phyloP scores from a whole-genome alignment of 2,113 vertebrate genomes.

The Oreochromis spilurus region DNA sequence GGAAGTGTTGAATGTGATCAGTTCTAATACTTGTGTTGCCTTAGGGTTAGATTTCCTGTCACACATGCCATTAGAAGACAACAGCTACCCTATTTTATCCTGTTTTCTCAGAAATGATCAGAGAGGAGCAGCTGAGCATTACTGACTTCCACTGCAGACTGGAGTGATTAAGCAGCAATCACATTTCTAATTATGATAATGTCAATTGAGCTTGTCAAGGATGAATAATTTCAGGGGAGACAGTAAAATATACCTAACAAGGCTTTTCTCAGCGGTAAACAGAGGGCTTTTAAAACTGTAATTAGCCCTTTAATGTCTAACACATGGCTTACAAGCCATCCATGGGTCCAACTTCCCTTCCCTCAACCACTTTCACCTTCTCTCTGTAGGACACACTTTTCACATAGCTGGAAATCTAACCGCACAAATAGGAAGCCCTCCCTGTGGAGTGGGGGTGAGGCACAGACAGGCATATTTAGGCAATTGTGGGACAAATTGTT shows the following conservation, averaged over 20 bases:
- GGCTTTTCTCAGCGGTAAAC: constrained; percentile 70
- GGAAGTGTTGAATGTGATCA: constrained; percentile 8
- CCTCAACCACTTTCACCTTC: constrained; percentile 49
- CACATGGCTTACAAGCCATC: constrained; percentile 66
- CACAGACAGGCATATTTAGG: constrained; percentile 37
- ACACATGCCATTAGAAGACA: constrained; percentile 16
- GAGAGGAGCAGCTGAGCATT: constrained; percentile 24
- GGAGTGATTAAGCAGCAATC: constrained; percentile 61
- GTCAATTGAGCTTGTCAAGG: constrained; percentile 75
- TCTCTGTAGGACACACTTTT: constrained; percentile 62
- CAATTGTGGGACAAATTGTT: constrained; percentile 62
- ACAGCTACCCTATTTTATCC: constrained; percentile 38
- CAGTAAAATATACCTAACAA: constrained; percentile 76
- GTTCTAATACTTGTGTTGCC: neutral
- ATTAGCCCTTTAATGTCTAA: constrained; percentile 77
- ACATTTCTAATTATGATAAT: constrained; percentile 72
- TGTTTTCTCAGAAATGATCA: constrained; percentile 43
- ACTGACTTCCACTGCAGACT: constrained; percentile 40
- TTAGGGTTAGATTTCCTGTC: neutral
- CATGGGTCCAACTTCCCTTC: constrained; percentile 53
- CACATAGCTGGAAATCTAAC: constrained; percentile 67
- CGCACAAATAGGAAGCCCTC: constrained; percentile 58
- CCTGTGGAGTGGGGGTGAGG: constrained; percentile 25
- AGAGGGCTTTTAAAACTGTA: constrained; percentile 70
- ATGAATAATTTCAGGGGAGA: constrained; percentile 75